Evolutionary conservation across 92 coral and sea anemone genomes (phyloP).

Genomic region (Umimayanthus kanabou): DNA sequence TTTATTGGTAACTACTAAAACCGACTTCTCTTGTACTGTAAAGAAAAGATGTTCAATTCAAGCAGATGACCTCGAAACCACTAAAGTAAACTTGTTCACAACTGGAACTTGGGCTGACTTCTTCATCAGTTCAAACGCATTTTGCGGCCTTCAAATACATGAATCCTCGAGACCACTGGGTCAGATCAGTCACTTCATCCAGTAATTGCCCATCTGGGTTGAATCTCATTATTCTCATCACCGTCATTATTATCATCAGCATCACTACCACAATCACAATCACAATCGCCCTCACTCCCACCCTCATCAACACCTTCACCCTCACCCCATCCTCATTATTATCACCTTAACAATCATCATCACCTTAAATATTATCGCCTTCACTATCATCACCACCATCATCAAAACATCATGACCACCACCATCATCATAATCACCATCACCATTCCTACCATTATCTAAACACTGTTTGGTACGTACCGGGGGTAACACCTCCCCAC

Average conservation of each 20-base stretch:
- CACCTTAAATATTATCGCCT: too few relatives aligned
- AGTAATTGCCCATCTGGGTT: neutral
- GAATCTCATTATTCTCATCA: neutral
- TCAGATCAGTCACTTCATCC: neutral
- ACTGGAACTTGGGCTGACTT: too few relatives aligned
- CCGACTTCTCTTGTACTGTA: too few relatives aligned
- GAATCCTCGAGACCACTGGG: neutral
- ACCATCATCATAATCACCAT: neutral
- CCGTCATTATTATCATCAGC: neutral
- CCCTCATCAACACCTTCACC: neutral
- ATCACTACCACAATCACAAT: neutral
- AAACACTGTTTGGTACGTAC: constrained; percentile 5
- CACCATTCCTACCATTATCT: neutral
- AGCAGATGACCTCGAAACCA: too few relatives aligned
- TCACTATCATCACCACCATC: neutral
- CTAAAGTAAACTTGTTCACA: too few relatives aligned
- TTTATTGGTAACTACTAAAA: too few relatives aligned
- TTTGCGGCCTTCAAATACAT: too few relatives aligned
- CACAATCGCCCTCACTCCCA: neutral
- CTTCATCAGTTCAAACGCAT: too few relatives aligned
- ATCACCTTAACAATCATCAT: neutral
- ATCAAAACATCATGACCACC: neutral
- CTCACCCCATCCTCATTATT: neutral
- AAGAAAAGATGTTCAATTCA: too few relatives aligned
- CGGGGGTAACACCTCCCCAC: constrained; percentile 19